Conservation (phyloP, 2,113 vertebrate species). For the Phaethornis superciliosus region DNA sequence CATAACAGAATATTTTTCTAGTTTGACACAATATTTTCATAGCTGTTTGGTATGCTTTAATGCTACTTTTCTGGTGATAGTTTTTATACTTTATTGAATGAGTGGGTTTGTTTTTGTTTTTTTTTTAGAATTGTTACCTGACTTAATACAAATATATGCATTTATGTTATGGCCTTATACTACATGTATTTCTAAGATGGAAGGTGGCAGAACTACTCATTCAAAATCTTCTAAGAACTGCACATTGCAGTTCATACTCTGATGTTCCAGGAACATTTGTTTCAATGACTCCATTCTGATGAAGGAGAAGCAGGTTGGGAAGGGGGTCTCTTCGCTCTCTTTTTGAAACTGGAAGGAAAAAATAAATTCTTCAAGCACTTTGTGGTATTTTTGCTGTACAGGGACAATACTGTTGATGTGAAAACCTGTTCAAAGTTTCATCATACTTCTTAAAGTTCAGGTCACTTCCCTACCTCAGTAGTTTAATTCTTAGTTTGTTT, state of each 20-base stretch:
- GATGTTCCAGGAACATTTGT: not conserved
- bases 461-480: not conserved
- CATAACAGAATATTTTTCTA: not conserved
- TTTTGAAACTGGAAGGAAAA: not conserved
- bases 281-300: not conserved
- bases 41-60: not conserved
- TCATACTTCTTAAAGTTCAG: not conserved
- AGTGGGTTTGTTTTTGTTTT: not conserved
- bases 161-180: not conserved
- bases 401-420: not conserved
- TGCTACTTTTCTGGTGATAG: not conserved
- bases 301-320: not conserved
- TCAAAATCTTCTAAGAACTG: not conserved
- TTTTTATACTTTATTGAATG: not conserved
- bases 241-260: not conserved
- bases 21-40: not conserved
- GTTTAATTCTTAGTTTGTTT: not conserved
- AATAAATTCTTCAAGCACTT: not conserved
- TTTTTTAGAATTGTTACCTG: not conserved
- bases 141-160: not conserved
- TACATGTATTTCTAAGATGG: not conserved
- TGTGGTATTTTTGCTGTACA: not conserved
- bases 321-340: not conserved
- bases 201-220: not conserved
- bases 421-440: not conserved